phyloP scores from a whole-genome alignment of 2,113 vertebrate species.

The Pelobates fuscus region DNA sequence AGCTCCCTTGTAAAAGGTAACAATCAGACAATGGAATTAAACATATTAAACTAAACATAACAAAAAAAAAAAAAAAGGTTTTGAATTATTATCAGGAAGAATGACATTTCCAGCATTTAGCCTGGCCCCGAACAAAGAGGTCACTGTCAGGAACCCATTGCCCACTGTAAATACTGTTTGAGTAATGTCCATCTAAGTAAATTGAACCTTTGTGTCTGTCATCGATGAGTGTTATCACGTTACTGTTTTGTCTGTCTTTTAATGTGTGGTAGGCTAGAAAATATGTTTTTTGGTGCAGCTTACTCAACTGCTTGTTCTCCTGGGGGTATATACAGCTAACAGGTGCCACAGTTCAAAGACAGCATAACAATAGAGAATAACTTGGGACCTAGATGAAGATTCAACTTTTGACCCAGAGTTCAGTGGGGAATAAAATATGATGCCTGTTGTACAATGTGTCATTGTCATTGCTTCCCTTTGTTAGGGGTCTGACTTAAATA shows the following conservation, averaged over 20 bases:
- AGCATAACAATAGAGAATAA: slow-evolving; percentile 58
- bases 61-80: no score
- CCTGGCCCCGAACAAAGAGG: neutral
- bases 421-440: slow-evolving; percentile 43
- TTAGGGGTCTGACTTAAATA: neutral
- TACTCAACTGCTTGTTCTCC: slow-evolving; percentile 43
- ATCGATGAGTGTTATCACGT: neutral
- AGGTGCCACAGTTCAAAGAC: slow-evolving; percentile 60
- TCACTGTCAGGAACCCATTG: neutral
- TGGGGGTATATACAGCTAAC: slow-evolving; percentile 52
- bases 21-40: no score
- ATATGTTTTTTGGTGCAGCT: slow-evolving; percentile 51
- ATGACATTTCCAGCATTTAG: neutral
- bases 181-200: neutral
- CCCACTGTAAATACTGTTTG: neutral
- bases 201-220: slow-evolving; percentile 5
- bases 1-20: no score
- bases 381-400: slow-evolving; percentile 46
- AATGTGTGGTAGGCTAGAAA: slow-evolving; percentile 39
- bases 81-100: neutral
- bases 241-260: slow-evolving; percentile 35
- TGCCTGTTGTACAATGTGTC: slow-evolving; percentile 28
- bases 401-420: slow-evolving; percentile 47
- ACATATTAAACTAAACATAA: no score
- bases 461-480: slow-evolving; percentile 23